Conservation (phyloP, 2,797 vertebrate species). For the Acanthiza pusilla region DNA sequence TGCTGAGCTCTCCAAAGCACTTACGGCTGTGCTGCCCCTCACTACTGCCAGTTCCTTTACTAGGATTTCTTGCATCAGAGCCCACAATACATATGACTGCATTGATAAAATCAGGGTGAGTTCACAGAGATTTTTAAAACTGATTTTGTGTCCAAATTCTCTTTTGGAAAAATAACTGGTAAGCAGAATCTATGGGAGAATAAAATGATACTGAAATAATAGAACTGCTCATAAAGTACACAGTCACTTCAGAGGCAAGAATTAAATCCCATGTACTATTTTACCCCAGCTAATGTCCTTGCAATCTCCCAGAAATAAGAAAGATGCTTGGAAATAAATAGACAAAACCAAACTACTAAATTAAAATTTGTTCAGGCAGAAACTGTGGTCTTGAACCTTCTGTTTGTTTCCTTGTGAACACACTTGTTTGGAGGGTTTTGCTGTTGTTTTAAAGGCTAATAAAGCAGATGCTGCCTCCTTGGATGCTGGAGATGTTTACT, state of each 20-base stretch:
- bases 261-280: neutral
- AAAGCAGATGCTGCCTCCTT: conserved; percentile 85
- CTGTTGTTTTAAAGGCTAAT: conserved; percentile 77
- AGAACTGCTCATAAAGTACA: neutral
- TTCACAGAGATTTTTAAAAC: neutral
- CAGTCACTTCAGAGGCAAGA: neutral
- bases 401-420: neutral
- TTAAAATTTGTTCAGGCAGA: neutral
- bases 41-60: conserved; percentile 66
- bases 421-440: neutral
- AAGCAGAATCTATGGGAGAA: neutral
- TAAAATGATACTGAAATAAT: neutral
- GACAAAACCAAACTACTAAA: neutral
- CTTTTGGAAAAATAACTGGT: neutral
- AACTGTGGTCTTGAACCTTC: neutral
- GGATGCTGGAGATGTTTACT: conserved; percentile 89
- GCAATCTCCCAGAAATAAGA: neutral
- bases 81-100: conserved; percentile 83
- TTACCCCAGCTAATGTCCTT: neutral
- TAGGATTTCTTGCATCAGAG: conserved; percentile 84
- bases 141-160: neutral
- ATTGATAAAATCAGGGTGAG: conserved; percentile 87
- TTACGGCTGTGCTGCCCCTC: conserved; percentile 73
- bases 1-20: conserved; percentile 83
- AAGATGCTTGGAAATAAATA: neutral